These are phyloP conservation scores for Sesia apiformis DNA, from an alignment of 2,888 invertebrate species.

Conservation along the genomic window DNA sequence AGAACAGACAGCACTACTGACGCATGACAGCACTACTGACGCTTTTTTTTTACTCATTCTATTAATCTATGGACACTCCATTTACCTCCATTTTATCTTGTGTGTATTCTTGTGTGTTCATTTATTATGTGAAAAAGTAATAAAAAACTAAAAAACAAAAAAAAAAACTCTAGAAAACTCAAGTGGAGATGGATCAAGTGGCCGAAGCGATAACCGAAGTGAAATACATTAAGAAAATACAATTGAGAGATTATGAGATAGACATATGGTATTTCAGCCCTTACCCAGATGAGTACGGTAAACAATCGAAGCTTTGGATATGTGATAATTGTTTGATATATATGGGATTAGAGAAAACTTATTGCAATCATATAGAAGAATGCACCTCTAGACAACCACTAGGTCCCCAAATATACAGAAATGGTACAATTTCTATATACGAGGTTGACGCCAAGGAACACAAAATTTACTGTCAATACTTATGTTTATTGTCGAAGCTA, in stretches of 20 bases:
- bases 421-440: slow-evolving; percentile 96
- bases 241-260: slow-evolving; percentile 96
- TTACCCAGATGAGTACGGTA: slow-evolving; percentile 97
- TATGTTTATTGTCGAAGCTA: slow-evolving; percentile 95
- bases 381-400: slow-evolving; percentile 93
- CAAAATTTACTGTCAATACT: slow-evolving; percentile 96
- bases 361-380: slow-evolving; percentile 88
- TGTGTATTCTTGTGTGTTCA: slow-evolving; percentile 30
- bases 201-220: slow-evolving; percentile 96
- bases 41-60: no score
- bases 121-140: slow-evolving; percentile 69
- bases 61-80: no score
- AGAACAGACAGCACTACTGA: no score
- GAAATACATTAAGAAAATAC: slow-evolving; percentile 94
- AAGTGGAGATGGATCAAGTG: slow-evolving; percentile 98
- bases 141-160: slow-evolving; percentile 70
- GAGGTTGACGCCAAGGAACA: slow-evolving; percentile 97
- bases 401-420: slow-evolving; percentile 97
- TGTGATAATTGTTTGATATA: slow-evolving; percentile 98
- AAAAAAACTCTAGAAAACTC: slow-evolving; percentile 95
- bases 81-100: slow-evolving; percentile 14
- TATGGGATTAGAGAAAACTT: slow-evolving; percentile 94
- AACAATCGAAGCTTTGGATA: slow-evolving; percentile 93
- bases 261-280: slow-evolving; percentile 99
- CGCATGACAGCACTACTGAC: no score